Percentiles rank a stretch among this genome's conserved stretches.
phyloP scores from a whole-genome alignment of 2,888 invertebrate genomes.

The Acanthosepion esculentum region DNA sequence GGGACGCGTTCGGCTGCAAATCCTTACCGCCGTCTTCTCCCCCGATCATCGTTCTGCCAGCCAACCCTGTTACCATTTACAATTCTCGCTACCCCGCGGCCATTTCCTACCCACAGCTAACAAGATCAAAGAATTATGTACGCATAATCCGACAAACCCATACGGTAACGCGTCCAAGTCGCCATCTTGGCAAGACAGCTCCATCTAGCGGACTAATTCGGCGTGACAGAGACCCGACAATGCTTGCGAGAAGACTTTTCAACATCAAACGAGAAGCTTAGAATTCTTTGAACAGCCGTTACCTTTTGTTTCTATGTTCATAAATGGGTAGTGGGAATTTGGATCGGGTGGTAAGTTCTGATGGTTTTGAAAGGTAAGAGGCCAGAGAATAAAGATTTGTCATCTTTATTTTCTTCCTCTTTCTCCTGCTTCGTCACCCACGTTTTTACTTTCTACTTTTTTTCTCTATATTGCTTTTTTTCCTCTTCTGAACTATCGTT shows the following conservation, averaged over 20 bases:
- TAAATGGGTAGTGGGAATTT: background rate
- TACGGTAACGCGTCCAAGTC: background rate
- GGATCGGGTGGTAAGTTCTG: background rate
- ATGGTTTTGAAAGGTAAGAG: background rate
- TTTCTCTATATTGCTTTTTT: background rate
- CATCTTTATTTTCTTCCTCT: background rate
- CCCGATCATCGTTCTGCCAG: background rate
- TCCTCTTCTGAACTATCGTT: background rate
- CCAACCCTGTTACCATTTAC: background rate
- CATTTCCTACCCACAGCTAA: background rate
- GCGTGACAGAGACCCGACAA: slow-evolving; percentile 33
- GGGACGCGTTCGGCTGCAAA: background rate
- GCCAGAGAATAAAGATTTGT: no score
- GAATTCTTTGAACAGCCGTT: background rate
- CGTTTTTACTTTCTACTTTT: background rate
- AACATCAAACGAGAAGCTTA: background rate
- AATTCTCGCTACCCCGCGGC: background rate
- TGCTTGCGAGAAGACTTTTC: background rate
- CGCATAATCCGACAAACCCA: slow-evolving; percentile 13
- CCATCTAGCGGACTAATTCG: slow-evolving; percentile 22
- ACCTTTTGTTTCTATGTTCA: background rate
- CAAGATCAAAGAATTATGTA: background rate
- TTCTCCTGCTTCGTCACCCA: background rate
- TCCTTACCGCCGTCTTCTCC: background rate
- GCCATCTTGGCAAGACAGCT: slow-evolving; percentile 33